Conservation (phyloP, 37 sponge, comb jelly and placozoan genomes). For the Diacarnus erythraeanus region DNA sequence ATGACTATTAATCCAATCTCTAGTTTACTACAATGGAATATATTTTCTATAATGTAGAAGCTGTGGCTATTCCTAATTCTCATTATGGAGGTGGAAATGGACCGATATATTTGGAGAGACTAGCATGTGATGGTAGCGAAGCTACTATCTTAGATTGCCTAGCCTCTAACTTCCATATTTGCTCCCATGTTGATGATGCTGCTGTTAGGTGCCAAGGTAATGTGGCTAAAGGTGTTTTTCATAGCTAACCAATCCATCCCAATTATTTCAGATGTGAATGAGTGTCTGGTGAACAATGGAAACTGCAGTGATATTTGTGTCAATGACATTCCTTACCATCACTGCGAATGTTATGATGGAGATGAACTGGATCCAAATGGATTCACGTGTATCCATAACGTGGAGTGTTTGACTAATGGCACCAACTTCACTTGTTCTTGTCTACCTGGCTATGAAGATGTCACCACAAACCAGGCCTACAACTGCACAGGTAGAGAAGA, state of each 20-base stretch:
- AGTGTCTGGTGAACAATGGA: slow-evolving; percentile 8
- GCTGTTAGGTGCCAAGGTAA: slow-evolving; percentile 20
- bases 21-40: no score
- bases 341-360: neutral
- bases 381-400: neutral
- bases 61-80: neutral
- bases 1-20: no score
- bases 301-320: neutral
- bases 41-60: neutral
- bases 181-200: slow-evolving; percentile 15
- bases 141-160: slow-evolving; percentile 18
- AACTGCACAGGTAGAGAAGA: slow-evolving; percentile 32
- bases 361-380: neutral
- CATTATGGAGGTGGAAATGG: slow-evolving; percentile 38
- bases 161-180: neutral
- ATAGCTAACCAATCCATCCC: neutral
- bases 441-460: slow-evolving; percentile 1
- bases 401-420: neutral
- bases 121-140: slow-evolving; percentile 35
- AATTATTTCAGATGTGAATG: slow-evolving; percentile 2
- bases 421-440: slow-evolving; percentile 3
- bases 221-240: neutral
- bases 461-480: neutral
- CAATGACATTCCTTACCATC: neutral
- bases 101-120: slow-evolving; percentile 20